Evolutionary conservation across 2,888 invertebrate species (phyloP), one percentile per base, ranked within the genome.

Genomic region (Caenorhabditis afra): DNA sequence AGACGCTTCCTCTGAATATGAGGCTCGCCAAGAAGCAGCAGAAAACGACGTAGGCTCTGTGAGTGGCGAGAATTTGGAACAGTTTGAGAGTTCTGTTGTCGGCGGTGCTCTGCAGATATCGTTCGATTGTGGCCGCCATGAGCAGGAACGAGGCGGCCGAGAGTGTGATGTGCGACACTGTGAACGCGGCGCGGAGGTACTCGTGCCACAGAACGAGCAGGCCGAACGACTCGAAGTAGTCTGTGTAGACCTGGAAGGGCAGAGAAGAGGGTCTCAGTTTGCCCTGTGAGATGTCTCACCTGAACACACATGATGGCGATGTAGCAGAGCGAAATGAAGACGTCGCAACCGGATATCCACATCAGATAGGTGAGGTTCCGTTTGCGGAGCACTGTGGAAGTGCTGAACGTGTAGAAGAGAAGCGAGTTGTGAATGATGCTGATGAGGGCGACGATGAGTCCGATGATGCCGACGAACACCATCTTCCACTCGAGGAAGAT

Each of bases 31-130:
- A n/a, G 53, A 88, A 83, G 52, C 87, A 87, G 29, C 85, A 53
- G 44, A 85, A 58, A 12, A 88, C 85, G 11, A 87, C 86, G 18
- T 74, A 52, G 0, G 66, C 62, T 20, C 87, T 73, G 65, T 88
- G 86, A 11, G 81, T 82, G 14, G 85, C 77, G 11, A 88, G 81
- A 22, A 78, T 73, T 53, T 82, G 81, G 67, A 87, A 85, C 5
- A 88, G 22, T n/a, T 80, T 71, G 20, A 76, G 64, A 14, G 76
- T 73, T 44, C 75, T 55, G 37, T 76, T 81, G 64, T 81, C 80
- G 14, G 81, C 83, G 8, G 86, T 87, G n/a, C 85, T 85, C 66
- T 88, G 88, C 20, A 88, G 83, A 70, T 88, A 88, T 75, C 88
- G 50, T 53, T 88, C 88, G 22, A 88, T 83, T 3, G 88, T 87